A percentile compares a stretch with the other conserved stretches of the same genome.
These are phyloP conservation scores for Panthera uncia DNA, from an alignment of 2,113 vertebrate genomes.

Conservation along the genomic window DNA sequence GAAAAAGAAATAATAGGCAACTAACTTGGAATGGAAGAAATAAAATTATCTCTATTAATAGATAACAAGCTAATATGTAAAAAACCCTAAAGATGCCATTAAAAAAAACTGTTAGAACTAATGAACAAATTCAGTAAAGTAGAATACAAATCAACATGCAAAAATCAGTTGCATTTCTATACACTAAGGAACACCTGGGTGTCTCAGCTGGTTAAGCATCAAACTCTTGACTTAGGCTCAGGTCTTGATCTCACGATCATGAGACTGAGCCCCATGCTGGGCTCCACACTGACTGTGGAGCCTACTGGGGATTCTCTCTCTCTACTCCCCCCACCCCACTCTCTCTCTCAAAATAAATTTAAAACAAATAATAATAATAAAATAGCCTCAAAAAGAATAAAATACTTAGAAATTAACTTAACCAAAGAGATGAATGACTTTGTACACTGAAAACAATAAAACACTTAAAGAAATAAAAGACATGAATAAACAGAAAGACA, in stretches of 20 bases:
- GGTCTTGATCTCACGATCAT: no score
- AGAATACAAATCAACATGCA: neutral
- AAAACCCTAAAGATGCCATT: neutral
- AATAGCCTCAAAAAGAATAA: neutral
- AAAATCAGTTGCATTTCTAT: constrained; percentile 4
- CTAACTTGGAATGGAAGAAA: neutral
- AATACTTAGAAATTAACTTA: neutral
- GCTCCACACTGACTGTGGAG: no score
- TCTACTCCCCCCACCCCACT: no score
- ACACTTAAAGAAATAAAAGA: neutral
- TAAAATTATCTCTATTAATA: neutral
- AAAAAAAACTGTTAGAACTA: neutral
- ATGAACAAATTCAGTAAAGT: neutral
- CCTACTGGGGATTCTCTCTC: no score
- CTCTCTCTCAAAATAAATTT: no score
- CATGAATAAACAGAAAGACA: neutral
- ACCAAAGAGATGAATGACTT: neutral
- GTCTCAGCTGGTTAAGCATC: no score
- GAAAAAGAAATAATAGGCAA: neutral
- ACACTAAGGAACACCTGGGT: neutral
- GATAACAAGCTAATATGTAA: neutral
- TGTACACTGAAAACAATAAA: neutral
- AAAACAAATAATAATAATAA: neutral
- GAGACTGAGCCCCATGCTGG: no score
- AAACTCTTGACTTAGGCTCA: no score